These are phyloP conservation scores for Cepaea hortensis DNA, from an alignment of 2,888 invertebrate species.

Conservation along the genomic window DNA sequence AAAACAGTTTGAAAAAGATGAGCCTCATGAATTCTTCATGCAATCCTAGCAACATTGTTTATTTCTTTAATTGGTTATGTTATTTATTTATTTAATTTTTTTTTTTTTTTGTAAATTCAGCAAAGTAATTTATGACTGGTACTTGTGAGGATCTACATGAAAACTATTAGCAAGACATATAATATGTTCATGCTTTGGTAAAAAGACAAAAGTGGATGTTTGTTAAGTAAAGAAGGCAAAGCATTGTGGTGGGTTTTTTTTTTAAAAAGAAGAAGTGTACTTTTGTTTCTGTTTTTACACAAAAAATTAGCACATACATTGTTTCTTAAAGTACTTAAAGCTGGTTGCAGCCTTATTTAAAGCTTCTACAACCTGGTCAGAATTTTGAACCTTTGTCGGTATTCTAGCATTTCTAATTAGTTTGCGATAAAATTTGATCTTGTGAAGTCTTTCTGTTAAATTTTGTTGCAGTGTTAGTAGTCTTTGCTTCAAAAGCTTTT, in stretches of 20 bases:
- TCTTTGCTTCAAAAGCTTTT: slow-evolving; percentile 49
- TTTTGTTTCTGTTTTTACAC: too few species aligned
- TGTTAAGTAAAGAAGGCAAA: background rate
- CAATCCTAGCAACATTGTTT: slow-evolving; percentile 61
- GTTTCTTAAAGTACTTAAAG: slow-evolving; percentile 3
- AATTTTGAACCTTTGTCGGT: background rate
- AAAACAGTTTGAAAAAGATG: slow-evolving; percentile 83
- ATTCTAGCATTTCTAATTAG: background rate
- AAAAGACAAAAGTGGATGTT: background rate
- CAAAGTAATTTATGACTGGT: slow-evolving; percentile 26
- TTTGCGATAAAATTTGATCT: slow-evolving; percentile 29
- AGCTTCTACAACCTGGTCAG: slow-evolving; percentile 20
- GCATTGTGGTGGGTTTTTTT: background rate
- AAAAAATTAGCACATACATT: background rate
- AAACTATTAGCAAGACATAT: slow-evolving; percentile 17
- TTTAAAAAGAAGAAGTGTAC: background rate
- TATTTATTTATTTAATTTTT: background rate
- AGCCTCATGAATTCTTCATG: slow-evolving; percentile 69
- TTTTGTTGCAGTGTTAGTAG: slow-evolving; percentile 46
- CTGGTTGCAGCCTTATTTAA: slow-evolving; percentile 31
- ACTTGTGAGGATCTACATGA: background rate
- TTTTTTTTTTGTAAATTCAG: slow-evolving; percentile 24
- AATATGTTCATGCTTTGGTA: slow-evolving; percentile 13
- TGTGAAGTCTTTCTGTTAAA: slow-evolving; percentile 27
- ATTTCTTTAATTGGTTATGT: slow-evolving; percentile 12